A percentile compares a stretch with the other conserved stretches of the same genome.
Evolutionary conservation across 2,888 invertebrate species (phyloP).

Genomic region (Synanthedon formicaeformis): DNA sequence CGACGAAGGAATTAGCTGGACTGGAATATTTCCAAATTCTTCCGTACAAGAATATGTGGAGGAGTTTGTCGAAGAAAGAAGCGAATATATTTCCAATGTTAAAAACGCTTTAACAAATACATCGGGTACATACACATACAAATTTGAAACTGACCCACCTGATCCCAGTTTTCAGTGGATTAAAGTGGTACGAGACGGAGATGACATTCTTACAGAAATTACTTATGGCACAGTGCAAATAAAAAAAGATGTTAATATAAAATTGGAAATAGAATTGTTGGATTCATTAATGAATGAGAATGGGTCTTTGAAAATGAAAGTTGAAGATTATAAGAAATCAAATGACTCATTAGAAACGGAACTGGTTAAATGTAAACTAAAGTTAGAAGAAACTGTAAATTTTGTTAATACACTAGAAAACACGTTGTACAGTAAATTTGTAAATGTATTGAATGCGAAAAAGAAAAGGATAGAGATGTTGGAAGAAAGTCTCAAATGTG

Average conservation of each 20-base stretch:
- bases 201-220: background rate
- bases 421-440: conserved; percentile 45
- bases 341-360: conserved; percentile 19
- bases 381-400: conserved; percentile 33
- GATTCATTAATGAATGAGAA: conserved; percentile 38
- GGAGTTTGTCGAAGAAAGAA: conserved; percentile 22
- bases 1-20: conserved; percentile 30
- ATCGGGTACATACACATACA: conserved; percentile 1
- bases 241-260: background rate
- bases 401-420: conserved; percentile 33
- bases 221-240: conserved; percentile 4
- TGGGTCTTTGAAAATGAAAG: conserved; percentile 14
- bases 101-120: conserved; percentile 3
- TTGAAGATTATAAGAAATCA: conserved; percentile 14
- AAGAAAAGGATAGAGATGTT: conserved; percentile 42
- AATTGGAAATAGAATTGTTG: conserved; percentile 24
- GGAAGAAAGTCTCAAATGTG: conserved; percentile 25
- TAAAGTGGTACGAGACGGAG: conserved; percentile 2
- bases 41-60: conserved; percentile 23
- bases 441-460: conserved; percentile 44
- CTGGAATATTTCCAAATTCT: conserved; percentile 33
- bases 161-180: conserved; percentile 6
- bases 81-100: conserved; percentile 25
- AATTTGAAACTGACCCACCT: background rate
- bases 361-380: conserved; percentile 26